These are phyloP conservation scores for Aproaerema taeniolella DNA, from an alignment of 2,888 invertebrate genomes.

Conservation along the genomic window DNA sequence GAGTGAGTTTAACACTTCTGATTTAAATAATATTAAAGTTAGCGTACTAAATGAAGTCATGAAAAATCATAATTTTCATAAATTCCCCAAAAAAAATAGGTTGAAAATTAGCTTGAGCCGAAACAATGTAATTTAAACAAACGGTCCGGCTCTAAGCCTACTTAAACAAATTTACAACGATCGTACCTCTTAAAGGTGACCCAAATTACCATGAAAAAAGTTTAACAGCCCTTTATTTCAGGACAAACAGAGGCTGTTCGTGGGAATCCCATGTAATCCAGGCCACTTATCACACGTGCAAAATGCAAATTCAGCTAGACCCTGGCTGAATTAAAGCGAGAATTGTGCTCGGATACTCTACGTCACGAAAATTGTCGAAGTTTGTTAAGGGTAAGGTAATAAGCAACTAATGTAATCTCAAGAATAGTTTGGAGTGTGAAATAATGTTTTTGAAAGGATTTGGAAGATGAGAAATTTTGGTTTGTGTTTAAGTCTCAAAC, in stretches of 20 bases:
- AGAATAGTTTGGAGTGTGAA: no score
- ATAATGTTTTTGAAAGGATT: no score
- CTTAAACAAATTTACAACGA: conserved; percentile 73
- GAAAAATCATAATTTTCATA: no score
- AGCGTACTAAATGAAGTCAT: no score
- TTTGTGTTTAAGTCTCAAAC: no score
- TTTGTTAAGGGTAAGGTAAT: conserved; percentile 25
- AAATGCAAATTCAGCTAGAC: conserved; percentile 70
- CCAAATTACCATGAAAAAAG: conserved; percentile 75
- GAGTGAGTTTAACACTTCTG: no score
- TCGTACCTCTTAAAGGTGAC: conserved; percentile 71
- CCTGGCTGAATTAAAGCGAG: conserved; percentile 61
- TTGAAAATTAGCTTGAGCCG: conserved; percentile 31
- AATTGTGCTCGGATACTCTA: conserved; percentile 37
- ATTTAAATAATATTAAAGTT: no score
- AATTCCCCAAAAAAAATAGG: no score
- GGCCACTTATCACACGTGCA: conserved; percentile 76
- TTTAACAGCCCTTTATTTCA: conserved; percentile 76
- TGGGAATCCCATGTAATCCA: conserved; percentile 73
- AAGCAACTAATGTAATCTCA: no score
- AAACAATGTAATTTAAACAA: conserved; percentile 57
- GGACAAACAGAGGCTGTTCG: conserved; percentile 73
- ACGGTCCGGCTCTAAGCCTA: conserved; percentile 59
- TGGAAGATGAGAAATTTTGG: no score
- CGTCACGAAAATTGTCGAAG: conserved; percentile 70